Evolutionary conservation across 1,140 invertebrate genomes (phyloP).

Genomic region (Augochlora pura): DNA sequence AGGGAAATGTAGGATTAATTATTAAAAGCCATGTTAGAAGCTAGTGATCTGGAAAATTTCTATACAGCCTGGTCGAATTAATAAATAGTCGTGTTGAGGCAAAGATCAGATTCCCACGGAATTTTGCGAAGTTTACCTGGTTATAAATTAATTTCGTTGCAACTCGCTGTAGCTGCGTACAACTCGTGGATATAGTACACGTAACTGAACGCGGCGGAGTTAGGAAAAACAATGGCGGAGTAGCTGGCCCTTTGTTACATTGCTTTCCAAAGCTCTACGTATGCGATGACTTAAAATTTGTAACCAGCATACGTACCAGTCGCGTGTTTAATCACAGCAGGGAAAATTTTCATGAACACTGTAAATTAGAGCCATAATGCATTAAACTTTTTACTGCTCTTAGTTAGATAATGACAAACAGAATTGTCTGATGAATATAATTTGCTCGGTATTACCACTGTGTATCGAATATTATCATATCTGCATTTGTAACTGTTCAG

Average conservation of each 20-base stretch:
- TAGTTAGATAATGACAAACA: too few species aligned
- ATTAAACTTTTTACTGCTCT: too few species aligned
- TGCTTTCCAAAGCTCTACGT: conserved; percentile 1
- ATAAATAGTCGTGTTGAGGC: neutral
- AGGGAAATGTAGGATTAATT: too few species aligned
- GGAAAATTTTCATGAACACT: conserved; percentile 9
- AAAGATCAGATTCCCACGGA: neutral
- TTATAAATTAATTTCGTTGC: conserved; percentile 14
- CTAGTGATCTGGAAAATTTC: too few species aligned
- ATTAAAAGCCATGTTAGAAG: too few species aligned
- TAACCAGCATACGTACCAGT: too few species aligned
- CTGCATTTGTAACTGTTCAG: too few species aligned
- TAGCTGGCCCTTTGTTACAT: neutral
- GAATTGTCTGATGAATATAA: too few species aligned
- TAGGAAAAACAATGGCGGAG: conserved; percentile 5
- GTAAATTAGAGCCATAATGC: too few species aligned
- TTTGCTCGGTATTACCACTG: too few species aligned
- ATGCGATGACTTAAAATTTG: conserved; percentile 4
- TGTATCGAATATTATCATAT: too few species aligned
- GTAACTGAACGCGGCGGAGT: neutral
- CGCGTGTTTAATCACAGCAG: neutral
- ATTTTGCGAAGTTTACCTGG: neutral
- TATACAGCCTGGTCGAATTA: too few species aligned
- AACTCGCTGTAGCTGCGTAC: neutral
- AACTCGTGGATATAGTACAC: neutral